Conservation (phyloP, 2,888 invertebrate species). For the Portevinia maculata region DNA sequence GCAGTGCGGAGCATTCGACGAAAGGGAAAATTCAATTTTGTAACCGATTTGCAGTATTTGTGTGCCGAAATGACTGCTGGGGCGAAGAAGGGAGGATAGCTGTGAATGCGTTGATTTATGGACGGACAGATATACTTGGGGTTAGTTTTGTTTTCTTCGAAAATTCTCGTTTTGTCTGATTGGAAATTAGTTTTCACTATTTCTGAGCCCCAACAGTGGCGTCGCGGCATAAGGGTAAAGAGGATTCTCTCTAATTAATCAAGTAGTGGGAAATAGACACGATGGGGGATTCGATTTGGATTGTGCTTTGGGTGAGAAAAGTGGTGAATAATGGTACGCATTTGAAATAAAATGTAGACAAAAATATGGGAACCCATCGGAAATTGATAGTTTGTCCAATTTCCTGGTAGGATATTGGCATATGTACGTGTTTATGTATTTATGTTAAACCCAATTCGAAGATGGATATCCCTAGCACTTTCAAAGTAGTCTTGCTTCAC, state of each 20-base stretch:
- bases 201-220: conserved; percentile 2
- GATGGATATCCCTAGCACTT: too few relatives aligned
- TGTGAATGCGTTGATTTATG: conserved; percentile 70
- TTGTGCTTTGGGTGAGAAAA: not conserved
- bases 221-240: conserved; percentile 4
- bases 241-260: conserved; percentile 56
- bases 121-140: conserved; percentile 63
- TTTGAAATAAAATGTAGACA: conserved; percentile 3
- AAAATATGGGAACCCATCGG: not conserved
- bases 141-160: conserved; percentile 59
- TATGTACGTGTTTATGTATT: too few relatives aligned
- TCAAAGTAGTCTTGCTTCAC: too few relatives aligned
- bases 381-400: not conserved
- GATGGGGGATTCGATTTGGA: not conserved
- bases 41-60: conserved; percentile 59
- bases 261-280: conserved; percentile 4
- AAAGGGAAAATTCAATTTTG: conserved; percentile 69
- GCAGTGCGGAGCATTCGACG: conserved; percentile 35
- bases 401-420: not conserved
- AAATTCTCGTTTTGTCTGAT: conserved; percentile 53
- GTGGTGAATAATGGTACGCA: conserved; percentile 35
- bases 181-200: conserved; percentile 71
- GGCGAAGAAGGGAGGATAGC: conserved; percentile 5
- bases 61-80: conserved; percentile 11
- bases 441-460: not conserved